Percentiles rank a stretch among this genome's conserved stretches.
phyloP scores from a whole-genome alignment of 2,888 invertebrate genomes.

The Troglohyphantes excavatus region DNA sequence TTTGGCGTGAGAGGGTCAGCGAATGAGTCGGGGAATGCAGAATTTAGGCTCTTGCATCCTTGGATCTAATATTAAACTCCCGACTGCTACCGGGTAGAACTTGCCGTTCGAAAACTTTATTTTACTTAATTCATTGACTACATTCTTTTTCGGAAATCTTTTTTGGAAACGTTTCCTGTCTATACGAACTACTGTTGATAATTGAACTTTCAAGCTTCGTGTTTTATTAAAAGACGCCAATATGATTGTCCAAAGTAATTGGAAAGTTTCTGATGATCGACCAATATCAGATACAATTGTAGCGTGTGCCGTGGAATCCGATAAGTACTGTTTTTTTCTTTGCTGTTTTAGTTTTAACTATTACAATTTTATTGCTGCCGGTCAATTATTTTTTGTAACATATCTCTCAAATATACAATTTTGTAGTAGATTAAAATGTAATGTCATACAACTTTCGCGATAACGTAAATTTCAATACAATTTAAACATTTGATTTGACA shows the following conservation, averaged over 20 bases:
- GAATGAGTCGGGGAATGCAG: not conserved
- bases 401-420: too few species aligned
- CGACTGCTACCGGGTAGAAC: not conserved
- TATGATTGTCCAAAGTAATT: conserved; percentile 72
- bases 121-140: not conserved
- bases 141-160: not conserved
- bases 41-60: not conserved
- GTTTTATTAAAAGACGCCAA: not conserved
- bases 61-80: not conserved
- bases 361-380: too few species aligned
- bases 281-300: conserved; percentile 63
- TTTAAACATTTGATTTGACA: too few species aligned
- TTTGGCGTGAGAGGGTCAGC: not conserved
- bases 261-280: conserved; percentile 70
- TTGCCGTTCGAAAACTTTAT: not conserved
- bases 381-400: too few species aligned
- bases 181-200: not conserved
- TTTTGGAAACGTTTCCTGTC: not conserved
- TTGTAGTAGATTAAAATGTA: too few species aligned
- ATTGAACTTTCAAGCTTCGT: not conserved
- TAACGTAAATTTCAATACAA: too few species aligned
- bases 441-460: too few species aligned
- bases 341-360: not conserved
- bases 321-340: conserved; percentile 26
- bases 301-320: conserved; percentile 39